Evolutionary conservation across 2,113 vertebrate species (phyloP).

Genomic region (Pogona vitticeps): DNA sequence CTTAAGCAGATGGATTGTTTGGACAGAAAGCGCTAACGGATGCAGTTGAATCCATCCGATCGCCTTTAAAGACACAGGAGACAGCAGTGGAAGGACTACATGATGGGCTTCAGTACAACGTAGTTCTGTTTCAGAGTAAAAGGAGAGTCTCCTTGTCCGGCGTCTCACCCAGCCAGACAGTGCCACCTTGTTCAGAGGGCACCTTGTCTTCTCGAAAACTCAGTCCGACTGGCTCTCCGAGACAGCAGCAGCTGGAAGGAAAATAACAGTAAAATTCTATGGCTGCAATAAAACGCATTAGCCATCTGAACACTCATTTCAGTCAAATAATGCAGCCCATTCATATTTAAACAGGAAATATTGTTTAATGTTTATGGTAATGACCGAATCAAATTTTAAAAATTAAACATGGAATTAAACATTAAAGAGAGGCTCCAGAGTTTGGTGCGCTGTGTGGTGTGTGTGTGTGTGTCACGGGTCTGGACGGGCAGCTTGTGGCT

Average conservation of each 20-base stretch:
- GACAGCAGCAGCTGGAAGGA: slow-evolving; percentile 72
- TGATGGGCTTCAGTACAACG: not conserved
- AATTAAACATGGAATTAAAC: slow-evolving; percentile 78
- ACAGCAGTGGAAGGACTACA: not conserved
- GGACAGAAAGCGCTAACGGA: not conserved
- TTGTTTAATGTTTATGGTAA: slow-evolving; percentile 79
- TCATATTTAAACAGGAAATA: slow-evolving; percentile 81
- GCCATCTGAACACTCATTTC: slow-evolving; percentile 76
- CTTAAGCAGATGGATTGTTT: not conserved
- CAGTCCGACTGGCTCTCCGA: slow-evolving; percentile 46
- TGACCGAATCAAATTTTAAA: slow-evolving; percentile 80
- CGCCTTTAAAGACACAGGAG: not conserved
- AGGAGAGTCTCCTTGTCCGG: slow-evolving; percentile 48
- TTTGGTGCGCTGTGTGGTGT: slow-evolving; percentile 53
- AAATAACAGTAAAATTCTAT: slow-evolving; percentile 78
- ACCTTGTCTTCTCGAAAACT: slow-evolving; percentile 49
- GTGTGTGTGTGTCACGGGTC: no score
- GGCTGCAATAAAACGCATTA: slow-evolving; percentile 75
- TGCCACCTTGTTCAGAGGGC: not conserved
- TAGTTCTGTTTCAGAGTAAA: not conserved
- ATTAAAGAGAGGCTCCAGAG: slow-evolving; percentile 64
- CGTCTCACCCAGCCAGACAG: not conserved
- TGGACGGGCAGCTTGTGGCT: no score
- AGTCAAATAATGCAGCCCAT: slow-evolving; percentile 72
- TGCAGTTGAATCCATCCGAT: not conserved